Conservation (phyloP, 2,113 vertebrate genomes). For the Erpornis zantholeuca region DNA sequence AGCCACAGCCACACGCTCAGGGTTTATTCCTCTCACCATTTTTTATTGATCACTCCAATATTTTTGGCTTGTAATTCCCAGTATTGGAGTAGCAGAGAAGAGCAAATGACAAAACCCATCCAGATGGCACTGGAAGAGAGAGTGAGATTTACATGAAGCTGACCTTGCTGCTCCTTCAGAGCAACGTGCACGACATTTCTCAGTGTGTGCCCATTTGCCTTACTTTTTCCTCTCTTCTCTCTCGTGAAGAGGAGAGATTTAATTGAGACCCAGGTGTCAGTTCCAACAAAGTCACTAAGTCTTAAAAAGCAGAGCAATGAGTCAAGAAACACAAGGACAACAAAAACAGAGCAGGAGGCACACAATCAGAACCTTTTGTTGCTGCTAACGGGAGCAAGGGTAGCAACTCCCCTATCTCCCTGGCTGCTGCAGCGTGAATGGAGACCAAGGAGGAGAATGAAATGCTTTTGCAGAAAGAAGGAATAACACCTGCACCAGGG, state of each 20-base stretch:
- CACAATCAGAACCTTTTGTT: background rate
- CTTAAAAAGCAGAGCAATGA: background rate
- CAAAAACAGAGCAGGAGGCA: background rate
- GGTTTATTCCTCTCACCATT: background rate
- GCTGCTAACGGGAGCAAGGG: background rate
- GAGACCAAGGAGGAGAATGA: background rate
- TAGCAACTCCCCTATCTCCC: background rate
- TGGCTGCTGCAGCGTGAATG: background rate
- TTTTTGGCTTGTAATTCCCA: background rate
- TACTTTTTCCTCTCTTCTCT: background rate
- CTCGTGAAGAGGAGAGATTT: background rate
- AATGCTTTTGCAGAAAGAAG: background rate
- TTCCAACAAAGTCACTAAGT: background rate
- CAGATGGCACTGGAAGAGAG: background rate
- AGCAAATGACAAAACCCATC: background rate
- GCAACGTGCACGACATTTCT: background rate
- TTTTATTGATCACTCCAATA: slow-evolving; percentile 12
- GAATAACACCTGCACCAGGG: background rate
- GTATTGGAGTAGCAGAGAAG: background rate
- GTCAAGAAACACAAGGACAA: background rate
- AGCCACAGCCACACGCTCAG: slow-evolving; percentile 46
- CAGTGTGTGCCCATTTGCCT: background rate
- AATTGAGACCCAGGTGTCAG: background rate
- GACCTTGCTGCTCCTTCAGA: background rate
- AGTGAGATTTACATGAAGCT: background rate